Evolutionary conservation across 2,888 invertebrate species (phyloP), one percentile per base, ranked within the genome.

Genomic region (Salpingus planirostris): DNA sequence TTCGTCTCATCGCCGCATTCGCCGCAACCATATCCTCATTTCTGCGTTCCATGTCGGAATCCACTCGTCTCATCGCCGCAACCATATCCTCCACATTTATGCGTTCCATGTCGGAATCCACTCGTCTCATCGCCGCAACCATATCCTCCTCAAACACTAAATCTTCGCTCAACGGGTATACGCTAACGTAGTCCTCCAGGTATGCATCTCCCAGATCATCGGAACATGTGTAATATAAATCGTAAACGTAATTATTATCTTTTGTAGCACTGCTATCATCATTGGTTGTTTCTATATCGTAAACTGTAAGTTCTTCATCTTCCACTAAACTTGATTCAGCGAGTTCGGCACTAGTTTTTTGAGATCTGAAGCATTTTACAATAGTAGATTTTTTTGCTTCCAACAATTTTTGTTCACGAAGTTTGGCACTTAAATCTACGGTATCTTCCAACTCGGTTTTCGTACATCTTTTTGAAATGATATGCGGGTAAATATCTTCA

Each of bases 21-120:
- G 87, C 86, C 41, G 79, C 78, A 66, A 87, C 86, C 0, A 86
- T 86, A 57, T 85, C 84, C 42, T 76, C 76, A 13, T n/a, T n/a
- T n/a, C n/a, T n/a, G n/a, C n/a, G n/a, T n/a, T n/a, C n/a, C n/a
- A n/a, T n/a, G 25, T 47, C 54, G 2, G 58, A 54, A 29, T 59
- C 35, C 7, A 57, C 37, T 22, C 47, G 49, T 36, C 73, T 61
- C 55, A 81, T 70, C 13, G 77, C 78, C 27, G 57, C 55, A 21
- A 73, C 59, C 64, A 83, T 76, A 43, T 78, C 78, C 4, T 74
- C 71, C 38, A 77, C 74, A 29, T 69, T 67, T 29, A 78, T 63
- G 29, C 76, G 77, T 49, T 73, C 60, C 15, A 64, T 59, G 44
- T 69, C 63, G 31, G 69, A 68, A n/a, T n/a, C n/a, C n/a, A n/a